Base-by-base conservation (phyloP, 2,888 invertebrate genomes). In the Rhodophaea formosa region DNA sequence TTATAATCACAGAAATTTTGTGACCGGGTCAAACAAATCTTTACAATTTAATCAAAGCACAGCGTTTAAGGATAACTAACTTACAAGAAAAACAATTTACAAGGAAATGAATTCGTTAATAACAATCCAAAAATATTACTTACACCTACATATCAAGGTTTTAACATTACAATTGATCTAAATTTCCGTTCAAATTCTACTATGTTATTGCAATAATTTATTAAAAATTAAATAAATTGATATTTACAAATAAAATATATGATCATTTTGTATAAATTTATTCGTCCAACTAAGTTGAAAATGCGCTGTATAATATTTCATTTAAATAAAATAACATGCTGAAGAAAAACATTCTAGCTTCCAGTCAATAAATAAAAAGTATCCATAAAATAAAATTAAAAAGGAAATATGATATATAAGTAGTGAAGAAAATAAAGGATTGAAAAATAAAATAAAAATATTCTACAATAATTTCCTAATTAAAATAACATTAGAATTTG, bases 101-200 rank as follows among this genome's bases (percentile, higher is more conserved):
- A 32, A 49, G 14, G 15, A 49, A n/a, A 49, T 30, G 30, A 49
- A 8, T 29, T 49, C 30, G 10, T 51, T 51, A 51, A 17, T 39
- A 51, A 51, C 51, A 51, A 51, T 51, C 51, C 17, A 35, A 51
- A 39, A 10, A 51, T 35, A 35, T 51, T 12, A 32, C 16, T 51
- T 51, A 51, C 7, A 51, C 35, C 12, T 51, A 51, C 51, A 16
- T 17, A 39, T 51, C 35, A 51, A 51, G 51, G 17, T 8, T 29
- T 23, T 45, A 17, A 45, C 29, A 8, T n/a, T 23, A 46, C 46
- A 46, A 46, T 46, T 46, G 46, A 46, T 46, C 46, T 46, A 46
- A 46, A 10, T 23, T 46, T 46, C 23, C 23, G 23, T 46, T 12
- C 0, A 39, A 39, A 39, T 39, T 39, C 10, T 39, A 23, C 5